Evolutionary conservation across 2,113 vertebrate species (phyloP).

Genomic region (Anolis sagrei): DNA sequence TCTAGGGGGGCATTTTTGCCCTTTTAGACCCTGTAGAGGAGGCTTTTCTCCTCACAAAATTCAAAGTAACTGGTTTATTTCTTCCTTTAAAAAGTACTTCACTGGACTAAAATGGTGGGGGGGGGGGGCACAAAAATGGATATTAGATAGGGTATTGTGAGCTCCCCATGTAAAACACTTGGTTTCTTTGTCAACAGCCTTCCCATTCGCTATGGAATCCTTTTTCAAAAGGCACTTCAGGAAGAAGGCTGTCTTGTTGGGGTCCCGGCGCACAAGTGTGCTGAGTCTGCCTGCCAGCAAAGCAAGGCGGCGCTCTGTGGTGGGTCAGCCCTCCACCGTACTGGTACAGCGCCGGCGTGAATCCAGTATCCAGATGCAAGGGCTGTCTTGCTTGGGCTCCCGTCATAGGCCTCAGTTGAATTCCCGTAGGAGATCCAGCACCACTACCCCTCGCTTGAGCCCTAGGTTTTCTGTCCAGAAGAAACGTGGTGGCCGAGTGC

Average conservation of each 20-base stretch:
- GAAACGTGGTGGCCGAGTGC: conserved; percentile 41
- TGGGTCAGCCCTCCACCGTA: conserved; percentile 79
- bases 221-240: conserved; percentile 89
- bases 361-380: conserved; percentile 67
- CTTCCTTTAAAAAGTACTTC: too few species aligned
- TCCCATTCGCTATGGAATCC: conserved; percentile 79
- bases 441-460: conserved; percentile 82
- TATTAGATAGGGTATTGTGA: neutral
- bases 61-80: too few species aligned
- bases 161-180: conserved; percentile 39
- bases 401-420: neutral
- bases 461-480: conserved; percentile 81
- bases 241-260: conserved; percentile 58
- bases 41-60: too few species aligned
- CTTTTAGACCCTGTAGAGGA: too few species aligned
- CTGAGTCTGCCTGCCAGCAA: conserved; percentile 82
- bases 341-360: conserved; percentile 78
- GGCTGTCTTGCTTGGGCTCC: conserved; percentile 58
- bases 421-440: conserved; percentile 85
- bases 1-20: too few species aligned
- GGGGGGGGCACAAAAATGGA: neutral
- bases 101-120: neutral
- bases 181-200: conserved; percentile 83
- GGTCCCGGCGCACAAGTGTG: conserved; percentile 39
- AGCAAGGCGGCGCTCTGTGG: conserved; percentile 85